Percentiles rank a stretch among this genome's conserved stretches.
Conservation (phyloP, 2,888 invertebrate species). For the Psylliodes chrysocephalus region DNA sequence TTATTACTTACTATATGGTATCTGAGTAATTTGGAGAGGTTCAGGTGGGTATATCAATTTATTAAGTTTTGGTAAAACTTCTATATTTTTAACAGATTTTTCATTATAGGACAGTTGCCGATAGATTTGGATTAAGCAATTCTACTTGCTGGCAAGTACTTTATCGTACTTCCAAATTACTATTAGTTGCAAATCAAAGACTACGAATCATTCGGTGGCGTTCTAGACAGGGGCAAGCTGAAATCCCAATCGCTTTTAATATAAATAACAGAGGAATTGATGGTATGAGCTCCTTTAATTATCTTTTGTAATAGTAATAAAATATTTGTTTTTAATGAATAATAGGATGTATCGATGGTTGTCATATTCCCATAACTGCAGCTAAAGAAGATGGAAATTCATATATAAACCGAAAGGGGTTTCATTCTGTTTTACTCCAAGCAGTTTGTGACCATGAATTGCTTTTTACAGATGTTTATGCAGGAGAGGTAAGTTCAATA, state of each 20-base stretch:
- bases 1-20: no score
- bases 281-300: neutral
- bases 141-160: no score
- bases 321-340: neutral
- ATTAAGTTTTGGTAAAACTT: no score
- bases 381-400: constrained; percentile 39
- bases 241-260: neutral
- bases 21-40: no score
- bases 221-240: neutral
- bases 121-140: neutral
- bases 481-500: constrained; percentile 39
- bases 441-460: constrained; percentile 37
- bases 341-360: constrained; percentile 35
- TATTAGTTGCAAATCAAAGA: neutral
- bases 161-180: no score
- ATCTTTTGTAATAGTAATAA: neutral
- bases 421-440: constrained; percentile 40
- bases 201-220: neutral
- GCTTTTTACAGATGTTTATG: constrained; percentile 39
- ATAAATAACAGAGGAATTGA: neutral
- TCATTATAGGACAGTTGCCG: neutral
- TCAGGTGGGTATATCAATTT: no score
- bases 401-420: constrained; percentile 42
- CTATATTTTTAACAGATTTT: no score
- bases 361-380: constrained; percentile 41